phyloP scores from a whole-genome alignment of 2,888 invertebrate species.

The Agrotis clavis region DNA sequence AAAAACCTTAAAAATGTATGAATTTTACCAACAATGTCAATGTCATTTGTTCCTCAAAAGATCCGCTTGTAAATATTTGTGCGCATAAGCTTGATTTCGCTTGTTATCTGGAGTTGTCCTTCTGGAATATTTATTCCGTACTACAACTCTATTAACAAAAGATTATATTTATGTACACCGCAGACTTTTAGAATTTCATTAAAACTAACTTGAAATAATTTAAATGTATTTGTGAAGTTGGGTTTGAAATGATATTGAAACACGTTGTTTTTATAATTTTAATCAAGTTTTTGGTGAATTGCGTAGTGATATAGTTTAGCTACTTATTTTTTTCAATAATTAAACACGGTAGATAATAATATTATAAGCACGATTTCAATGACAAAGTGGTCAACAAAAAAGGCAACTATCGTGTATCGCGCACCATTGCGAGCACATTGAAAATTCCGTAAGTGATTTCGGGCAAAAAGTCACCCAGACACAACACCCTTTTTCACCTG shows the following conservation, averaged over 20 bases:
- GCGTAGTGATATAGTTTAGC: neutral
- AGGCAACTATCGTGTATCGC: too few species aligned
- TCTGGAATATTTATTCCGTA: constrained; percentile 1
- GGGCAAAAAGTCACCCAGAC: too few species aligned
- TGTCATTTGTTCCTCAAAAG: too few species aligned
- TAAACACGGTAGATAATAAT: too few species aligned
- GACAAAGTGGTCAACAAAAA: too few species aligned
- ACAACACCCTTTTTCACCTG: too few species aligned
- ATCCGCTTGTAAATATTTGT: neutral
- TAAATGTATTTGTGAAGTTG: constrained; percentile 37
- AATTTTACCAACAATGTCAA: too few species aligned
- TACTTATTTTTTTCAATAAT: too few species aligned
- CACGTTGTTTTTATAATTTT: constrained; percentile 14
- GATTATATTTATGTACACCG: constrained; percentile 37
- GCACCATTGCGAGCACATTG: too few species aligned
- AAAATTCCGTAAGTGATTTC: too few species aligned
- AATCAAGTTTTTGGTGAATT: neutral
- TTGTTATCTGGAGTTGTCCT: neutral
- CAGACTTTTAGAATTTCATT: constrained; percentile 46
- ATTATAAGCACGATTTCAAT: too few species aligned
- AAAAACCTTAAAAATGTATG: too few species aligned
- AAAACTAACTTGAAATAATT: constrained; percentile 42
- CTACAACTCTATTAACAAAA: constrained; percentile 32
- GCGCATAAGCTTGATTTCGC: neutral
- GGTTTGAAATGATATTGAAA: constrained; percentile 19